These are phyloP conservation scores for Acronicta psi DNA, from an alignment of 2,888 invertebrate species.

Conservation along the genomic window DNA sequence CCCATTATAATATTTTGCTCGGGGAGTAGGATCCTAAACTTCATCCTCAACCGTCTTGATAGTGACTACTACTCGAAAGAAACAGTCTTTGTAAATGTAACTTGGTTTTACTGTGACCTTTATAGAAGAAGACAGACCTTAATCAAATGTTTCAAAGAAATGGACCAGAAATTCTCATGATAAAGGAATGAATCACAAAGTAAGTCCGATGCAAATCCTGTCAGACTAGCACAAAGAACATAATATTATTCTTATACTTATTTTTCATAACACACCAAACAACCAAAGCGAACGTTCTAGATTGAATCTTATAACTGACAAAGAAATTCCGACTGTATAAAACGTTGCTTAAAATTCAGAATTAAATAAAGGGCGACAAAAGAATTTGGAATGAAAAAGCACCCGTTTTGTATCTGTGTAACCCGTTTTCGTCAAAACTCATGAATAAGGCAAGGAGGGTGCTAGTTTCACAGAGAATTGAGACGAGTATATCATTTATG, in stretches of 20 bases:
- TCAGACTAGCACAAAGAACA: slow-evolving; percentile 22
- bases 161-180: neutral
- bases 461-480: slow-evolving; percentile 58
- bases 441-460: slow-evolving; percentile 64
- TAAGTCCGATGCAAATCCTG: neutral
- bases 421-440: slow-evolving; percentile 63
- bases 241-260: slow-evolving; percentile 23
- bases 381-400: slow-evolving; percentile 59
- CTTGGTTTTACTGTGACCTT: too few species aligned
- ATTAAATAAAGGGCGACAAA: slow-evolving; percentile 57
- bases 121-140: too few species aligned
- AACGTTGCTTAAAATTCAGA: slow-evolving; percentile 55
- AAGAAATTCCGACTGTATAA: slow-evolving; percentile 57
- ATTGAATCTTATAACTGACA: slow-evolving; percentile 55
- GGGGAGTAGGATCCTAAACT: too few species aligned
- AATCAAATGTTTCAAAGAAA: neutral
- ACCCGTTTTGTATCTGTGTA: slow-evolving; percentile 58
- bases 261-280: slow-evolving; percentile 35
- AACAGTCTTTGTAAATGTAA: too few species aligned
- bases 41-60: too few species aligned
- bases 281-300: slow-evolving; percentile 44
- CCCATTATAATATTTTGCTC: too few species aligned
- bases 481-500: slow-evolving; percentile 62
- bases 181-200: slow-evolving; percentile 3
- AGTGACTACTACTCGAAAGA: too few species aligned